phyloP scores from a whole-genome alignment of 1,140 invertebrate species.

The Luehdorfia chinensis region DNA sequence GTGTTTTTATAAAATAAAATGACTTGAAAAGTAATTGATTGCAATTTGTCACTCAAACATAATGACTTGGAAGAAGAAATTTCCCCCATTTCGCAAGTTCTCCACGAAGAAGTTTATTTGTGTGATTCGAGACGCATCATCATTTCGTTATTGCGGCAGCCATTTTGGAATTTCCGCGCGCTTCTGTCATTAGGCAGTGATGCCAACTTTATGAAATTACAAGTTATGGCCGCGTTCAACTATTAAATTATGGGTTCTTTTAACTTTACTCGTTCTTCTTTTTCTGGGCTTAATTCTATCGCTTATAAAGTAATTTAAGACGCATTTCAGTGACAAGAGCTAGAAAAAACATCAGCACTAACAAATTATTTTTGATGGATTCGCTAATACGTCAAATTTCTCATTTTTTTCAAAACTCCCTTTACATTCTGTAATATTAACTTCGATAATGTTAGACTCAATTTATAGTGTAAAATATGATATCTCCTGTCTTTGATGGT shows the following conservation, averaged over 20 bases:
- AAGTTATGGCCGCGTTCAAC: slow-evolving; percentile 49
- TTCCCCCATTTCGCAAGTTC: slow-evolving; percentile 17
- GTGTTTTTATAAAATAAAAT: too few species aligned
- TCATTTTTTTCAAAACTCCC: too few species aligned
- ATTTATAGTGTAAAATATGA: too few species aligned
- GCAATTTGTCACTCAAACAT: slow-evolving; percentile 8
- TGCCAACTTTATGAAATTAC: slow-evolving; percentile 57
- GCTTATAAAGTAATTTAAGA: slow-evolving; percentile 36
- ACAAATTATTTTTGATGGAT: neutral
- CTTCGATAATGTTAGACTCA: too few species aligned
- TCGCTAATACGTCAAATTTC: neutral
- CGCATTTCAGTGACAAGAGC: slow-evolving; percentile 33
- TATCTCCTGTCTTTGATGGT: too few species aligned
- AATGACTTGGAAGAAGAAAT: slow-evolving; percentile 17
- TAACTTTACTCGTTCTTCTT: slow-evolving; percentile 24
- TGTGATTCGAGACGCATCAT: slow-evolving; percentile 52
- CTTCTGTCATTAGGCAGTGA: slow-evolving; percentile 53
- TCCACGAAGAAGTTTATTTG: slow-evolving; percentile 27
- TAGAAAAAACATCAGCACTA: neutral
- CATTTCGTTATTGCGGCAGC: slow-evolving; percentile 39
- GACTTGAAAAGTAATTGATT: slow-evolving; percentile 11
- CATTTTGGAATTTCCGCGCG: slow-evolving; percentile 57
- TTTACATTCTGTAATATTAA: too few species aligned
- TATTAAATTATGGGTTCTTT: slow-evolving; percentile 57
- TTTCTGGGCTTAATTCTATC: slow-evolving; percentile 27